Base-by-base conservation (phyloP, 2,888 invertebrate genomes). In the Carterocephalus palaemon region DNA sequence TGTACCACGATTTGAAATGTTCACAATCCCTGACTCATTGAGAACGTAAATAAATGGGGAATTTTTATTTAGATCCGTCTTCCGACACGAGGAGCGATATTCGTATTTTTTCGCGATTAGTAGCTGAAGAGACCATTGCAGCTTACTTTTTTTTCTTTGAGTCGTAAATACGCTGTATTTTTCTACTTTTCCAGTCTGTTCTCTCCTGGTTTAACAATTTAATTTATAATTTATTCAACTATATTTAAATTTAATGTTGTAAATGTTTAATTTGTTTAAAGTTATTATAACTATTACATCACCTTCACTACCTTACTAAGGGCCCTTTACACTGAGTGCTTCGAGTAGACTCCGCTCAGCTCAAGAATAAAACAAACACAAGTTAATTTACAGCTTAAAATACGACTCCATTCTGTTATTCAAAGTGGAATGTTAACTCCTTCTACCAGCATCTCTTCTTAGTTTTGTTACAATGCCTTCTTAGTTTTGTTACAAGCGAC, bases 1-100 rank as follows among this genome's bases (percentile, higher is more conserved):
- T 58, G 55, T 60, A 59, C 51, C 28, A 51, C 49, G 53, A 46
- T 48, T 41, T 39, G 29, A 52, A 46, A 65, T 69, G 59, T 56
- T 54, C 49, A 41, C 54, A 54, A 52, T 42, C 49, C 32, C 52
- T 70, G 69, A 70, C 60, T 70, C 69, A 72, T 53, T 58, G 52
- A 46, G 59, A 56, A 60, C 56, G 58, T 58, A 60, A 64, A 66
- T 64, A 59, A 32, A 37, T 4, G 17, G 2, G 32, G 26, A 26
- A 19, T 41, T 41, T 33, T 41, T 41, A 41, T 41, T 41, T 23
- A n/a, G 3, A 19, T 19, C 13, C 13, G 1, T 26, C 17, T 39
- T 16, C 22, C 15, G 20, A 4, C 12, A 8, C 29, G n/a, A 9
- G 17, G 4, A 9, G 29, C 10, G 16, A 23, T 23, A 13, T 10